Conservation (phyloP, 2,888 invertebrate genomes). For the Tetramorium bicarinatum region DNA sequence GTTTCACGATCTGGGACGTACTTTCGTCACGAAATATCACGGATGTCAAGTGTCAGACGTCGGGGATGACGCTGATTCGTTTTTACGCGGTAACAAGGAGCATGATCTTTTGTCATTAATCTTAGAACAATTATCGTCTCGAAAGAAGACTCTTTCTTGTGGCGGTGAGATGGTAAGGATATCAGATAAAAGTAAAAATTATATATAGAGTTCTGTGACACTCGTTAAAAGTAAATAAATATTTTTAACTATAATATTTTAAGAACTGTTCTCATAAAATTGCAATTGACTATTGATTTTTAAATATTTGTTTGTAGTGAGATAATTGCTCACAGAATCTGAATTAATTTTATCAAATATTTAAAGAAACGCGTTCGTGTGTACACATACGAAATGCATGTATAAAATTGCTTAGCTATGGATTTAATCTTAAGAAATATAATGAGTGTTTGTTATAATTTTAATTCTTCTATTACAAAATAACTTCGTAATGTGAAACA, state of each 20-base stretch:
- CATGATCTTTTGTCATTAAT: background rate
- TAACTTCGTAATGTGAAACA: background rate
- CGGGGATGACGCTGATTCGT: constrained; percentile 11
- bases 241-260: background rate
- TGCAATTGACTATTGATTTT: background rate
- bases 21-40: constrained; percentile 65
- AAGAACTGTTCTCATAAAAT: background rate
- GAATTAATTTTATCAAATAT: background rate
- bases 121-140: background rate
- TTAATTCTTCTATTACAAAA: background rate
- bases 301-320: background rate
- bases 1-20: constrained; percentile 54
- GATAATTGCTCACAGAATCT: background rate
- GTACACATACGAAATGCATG: background rate
- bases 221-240: background rate
- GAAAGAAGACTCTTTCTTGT: background rate
- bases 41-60: constrained; percentile 28
- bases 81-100: constrained; percentile 25
- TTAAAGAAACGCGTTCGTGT: background rate
- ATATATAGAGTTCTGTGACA: background rate
- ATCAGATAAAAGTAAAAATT: background rate
- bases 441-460: background rate
- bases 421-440: background rate
- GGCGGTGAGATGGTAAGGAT: background rate
- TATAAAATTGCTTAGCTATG: background rate